phyloP scores from a whole-genome alignment of 2,797 vertebrate species.

The Xerus rutilus region DNA sequence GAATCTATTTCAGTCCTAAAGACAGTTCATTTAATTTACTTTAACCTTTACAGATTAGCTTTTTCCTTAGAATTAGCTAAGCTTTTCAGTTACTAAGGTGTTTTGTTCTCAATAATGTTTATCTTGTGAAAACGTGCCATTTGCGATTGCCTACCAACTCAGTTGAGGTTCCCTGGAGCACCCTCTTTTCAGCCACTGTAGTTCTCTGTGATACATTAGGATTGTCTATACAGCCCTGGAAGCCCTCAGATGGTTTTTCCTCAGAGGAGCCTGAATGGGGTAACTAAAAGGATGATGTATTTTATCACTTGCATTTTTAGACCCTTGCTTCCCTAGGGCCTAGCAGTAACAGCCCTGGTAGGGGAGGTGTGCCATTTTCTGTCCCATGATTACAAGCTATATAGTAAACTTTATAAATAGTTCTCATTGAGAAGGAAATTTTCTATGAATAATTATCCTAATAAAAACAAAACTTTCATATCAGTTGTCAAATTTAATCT shows the following conservation, averaged over 20 bases:
- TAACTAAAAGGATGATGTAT: background rate
- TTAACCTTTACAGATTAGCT: background rate
- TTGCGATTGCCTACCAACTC: background rate
- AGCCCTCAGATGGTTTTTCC: background rate
- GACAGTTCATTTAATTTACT: background rate
- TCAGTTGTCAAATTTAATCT: conserved; percentile 6
- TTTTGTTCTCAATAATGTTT: background rate
- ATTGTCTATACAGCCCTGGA: background rate
- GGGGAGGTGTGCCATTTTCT: background rate
- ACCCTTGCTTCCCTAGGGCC: background rate
- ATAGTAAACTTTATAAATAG: background rate
- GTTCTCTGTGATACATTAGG: background rate
- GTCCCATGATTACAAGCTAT: background rate
- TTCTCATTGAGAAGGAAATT: conserved; percentile 50
- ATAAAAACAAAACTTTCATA: conserved; percentile 30
- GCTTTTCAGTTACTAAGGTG: background rate
- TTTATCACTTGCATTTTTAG: background rate
- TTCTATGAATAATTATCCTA: conserved; percentile 7
- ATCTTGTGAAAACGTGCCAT: background rate
- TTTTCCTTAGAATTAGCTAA: conserved; percentile 35
- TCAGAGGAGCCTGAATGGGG: background rate
- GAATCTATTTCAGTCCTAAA: conserved; percentile 9
- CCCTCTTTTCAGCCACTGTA: background rate
- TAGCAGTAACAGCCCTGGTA: background rate
- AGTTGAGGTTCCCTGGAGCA: background rate